A percentile compares a stretch with the other conserved stretches of the same genome.
These are phyloP conservation scores for Sus cebifrons DNA, from an alignment of 2,797 vertebrate genomes.

Conservation along the genomic window DNA sequence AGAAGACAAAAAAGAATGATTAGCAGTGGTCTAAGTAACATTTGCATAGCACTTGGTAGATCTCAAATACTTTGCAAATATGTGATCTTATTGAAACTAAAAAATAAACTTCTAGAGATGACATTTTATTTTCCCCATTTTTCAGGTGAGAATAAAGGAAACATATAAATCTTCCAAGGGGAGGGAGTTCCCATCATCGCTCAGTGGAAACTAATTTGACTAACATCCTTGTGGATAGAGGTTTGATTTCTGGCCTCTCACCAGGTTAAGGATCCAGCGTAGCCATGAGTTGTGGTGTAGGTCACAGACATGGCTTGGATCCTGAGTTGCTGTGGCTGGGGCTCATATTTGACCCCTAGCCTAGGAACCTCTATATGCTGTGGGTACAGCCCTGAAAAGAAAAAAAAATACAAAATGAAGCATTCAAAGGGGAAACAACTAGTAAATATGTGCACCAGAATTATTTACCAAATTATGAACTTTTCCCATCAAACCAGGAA, in stretches of 20 bases:
- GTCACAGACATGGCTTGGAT: too few species aligned
- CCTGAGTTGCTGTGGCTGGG: too few species aligned
- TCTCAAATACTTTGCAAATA: neutral
- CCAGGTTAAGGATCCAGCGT: too few species aligned
- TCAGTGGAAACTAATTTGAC: too few species aligned
- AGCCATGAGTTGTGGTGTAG: too few species aligned
- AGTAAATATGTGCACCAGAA: neutral
- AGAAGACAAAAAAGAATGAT: neutral
- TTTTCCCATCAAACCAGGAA: neutral
- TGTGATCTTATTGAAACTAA: neutral
- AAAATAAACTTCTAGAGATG: neutral
- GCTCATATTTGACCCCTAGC: too few species aligned
- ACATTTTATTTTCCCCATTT: neutral
- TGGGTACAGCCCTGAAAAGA: too few species aligned
- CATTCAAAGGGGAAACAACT: neutral
- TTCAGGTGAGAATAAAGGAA: neutral
- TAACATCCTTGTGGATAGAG: too few species aligned
- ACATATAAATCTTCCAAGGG: neutral
- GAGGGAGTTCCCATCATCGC: too few species aligned
- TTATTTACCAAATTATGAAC: neutral
- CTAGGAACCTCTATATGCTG: too few species aligned
- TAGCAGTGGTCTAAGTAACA: neutral
- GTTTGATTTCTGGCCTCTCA: too few species aligned
- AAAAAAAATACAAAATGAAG: neutral
- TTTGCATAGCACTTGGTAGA: neutral